A percentile compares a stretch with the other conserved stretches of the same genome.
These are phyloP conservation scores for Cyprinus carpio DNA, from an alignment of 2,113 vertebrate genomes.

Conservation along the genomic window DNA sequence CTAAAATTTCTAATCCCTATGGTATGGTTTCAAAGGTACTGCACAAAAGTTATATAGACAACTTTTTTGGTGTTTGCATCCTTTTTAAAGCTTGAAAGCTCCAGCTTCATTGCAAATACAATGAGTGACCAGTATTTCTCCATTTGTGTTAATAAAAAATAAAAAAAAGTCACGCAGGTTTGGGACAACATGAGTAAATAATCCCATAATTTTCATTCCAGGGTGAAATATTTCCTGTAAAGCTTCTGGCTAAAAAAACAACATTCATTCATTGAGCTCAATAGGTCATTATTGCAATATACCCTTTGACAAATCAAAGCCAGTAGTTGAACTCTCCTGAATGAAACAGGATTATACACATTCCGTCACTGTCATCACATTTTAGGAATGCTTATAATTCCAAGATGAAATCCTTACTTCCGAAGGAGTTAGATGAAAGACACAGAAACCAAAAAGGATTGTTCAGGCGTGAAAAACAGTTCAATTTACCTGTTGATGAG, in stretches of 20 bases:
- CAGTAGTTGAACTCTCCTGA: background rate
- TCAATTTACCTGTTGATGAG: background rate
- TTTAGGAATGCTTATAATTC: conserved; percentile 43
- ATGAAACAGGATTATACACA: background rate
- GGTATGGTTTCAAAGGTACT: too few species aligned
- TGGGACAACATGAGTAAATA: background rate
- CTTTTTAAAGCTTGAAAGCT: too few species aligned
- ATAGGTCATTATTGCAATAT: background rate
- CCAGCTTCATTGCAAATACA: too few species aligned
- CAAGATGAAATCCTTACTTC: conserved; percentile 20
- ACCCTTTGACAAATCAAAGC: conserved; percentile 1
- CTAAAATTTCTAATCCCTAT: too few species aligned
- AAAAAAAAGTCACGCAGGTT: too few species aligned
- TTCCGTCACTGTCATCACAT: conserved; percentile 1
- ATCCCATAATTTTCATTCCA: background rate
- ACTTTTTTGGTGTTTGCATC: too few species aligned
- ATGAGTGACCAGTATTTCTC: too few species aligned
- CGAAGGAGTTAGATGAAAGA: conserved; percentile 1
- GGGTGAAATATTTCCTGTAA: background rate
- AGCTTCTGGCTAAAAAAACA: background rate
- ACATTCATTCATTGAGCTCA: background rate
- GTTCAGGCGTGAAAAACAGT: background rate
- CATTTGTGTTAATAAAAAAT: too few species aligned
- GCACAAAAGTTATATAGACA: too few species aligned
- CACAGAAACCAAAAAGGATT: background rate